These are phyloP conservation scores for Rotaria socialis DNA, from an alignment of 2,888 invertebrate genomes.

Conservation along the genomic window DNA sequence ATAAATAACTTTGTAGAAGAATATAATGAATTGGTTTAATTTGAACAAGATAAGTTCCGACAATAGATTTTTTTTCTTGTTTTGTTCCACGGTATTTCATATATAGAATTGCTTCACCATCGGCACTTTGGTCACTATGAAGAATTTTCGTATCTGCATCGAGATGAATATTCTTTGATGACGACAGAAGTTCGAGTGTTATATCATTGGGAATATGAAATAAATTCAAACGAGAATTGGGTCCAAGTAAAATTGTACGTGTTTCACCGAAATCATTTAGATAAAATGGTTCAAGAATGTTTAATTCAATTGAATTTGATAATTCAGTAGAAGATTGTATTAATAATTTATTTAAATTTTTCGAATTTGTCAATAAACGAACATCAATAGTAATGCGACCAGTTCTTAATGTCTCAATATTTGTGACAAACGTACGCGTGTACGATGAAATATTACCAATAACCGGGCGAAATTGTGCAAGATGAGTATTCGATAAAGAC, in stretches of 20 bases:
- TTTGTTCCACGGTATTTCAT: conserved; percentile 6
- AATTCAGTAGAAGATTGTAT: background rate
- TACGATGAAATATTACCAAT: conserved; percentile 30
- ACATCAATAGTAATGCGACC: conserved; percentile 24
- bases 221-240: conserved; percentile 30
- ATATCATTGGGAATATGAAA: conserved; percentile 30
- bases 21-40: conserved; percentile 34
- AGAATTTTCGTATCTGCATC: background rate
- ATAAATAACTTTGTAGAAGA: conserved; percentile 18
- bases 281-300: background rate
- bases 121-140: background rate
- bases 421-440: conserved; percentile 15
- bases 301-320: background rate
- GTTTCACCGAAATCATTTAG: background rate
- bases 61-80: background rate
- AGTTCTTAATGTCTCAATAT: conserved; percentile 15
- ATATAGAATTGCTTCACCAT: conserved; percentile 1
- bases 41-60: conserved; percentile 25
- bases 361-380: conserved; percentile 3
- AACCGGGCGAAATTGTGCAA: conserved; percentile 23
- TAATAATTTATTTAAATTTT: background rate
- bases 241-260: conserved; percentile 24
- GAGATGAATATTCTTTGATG: background rate
- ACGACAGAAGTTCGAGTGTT: background rate
- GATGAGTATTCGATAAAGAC: conserved; percentile 28